Conservation (phyloP, 1,140 invertebrate species). For the Drosophila nebulosa region DNA sequence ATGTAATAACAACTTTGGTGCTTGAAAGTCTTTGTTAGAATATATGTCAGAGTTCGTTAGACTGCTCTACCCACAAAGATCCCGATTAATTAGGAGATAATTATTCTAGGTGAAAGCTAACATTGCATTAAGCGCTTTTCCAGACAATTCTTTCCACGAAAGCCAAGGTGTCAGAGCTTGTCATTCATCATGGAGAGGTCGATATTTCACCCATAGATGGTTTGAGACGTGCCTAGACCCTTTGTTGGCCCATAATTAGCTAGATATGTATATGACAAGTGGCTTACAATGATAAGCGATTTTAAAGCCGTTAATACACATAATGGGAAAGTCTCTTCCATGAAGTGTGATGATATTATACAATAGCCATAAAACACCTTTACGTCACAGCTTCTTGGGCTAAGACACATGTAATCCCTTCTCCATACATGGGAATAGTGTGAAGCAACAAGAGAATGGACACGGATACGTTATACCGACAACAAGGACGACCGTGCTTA, state of each 20-base stretch:
- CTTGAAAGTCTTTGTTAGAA: too few species aligned
- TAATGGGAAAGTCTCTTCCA: not conserved
- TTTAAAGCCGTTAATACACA: not conserved
- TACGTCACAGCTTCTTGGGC: conserved; percentile 15
- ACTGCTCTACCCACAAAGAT: too few species aligned
- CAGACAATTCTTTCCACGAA: too few species aligned
- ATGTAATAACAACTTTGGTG: too few species aligned
- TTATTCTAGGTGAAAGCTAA: too few species aligned
- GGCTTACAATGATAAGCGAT: not conserved
- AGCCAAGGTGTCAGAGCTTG: too few species aligned
- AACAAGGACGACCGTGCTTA: conserved; percentile 28
- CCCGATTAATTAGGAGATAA: too few species aligned
- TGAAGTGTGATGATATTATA: not conserved
- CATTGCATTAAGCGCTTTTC: too few species aligned
- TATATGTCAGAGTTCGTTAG: too few species aligned
- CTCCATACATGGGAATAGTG: conserved; percentile 24
- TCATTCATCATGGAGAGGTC: too few species aligned
- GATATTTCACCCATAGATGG: too few species aligned
- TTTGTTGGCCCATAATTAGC: not conserved
- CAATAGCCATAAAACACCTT: conserved; percentile 1
- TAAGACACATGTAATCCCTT: conserved; percentile 42
- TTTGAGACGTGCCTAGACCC: too few species aligned
- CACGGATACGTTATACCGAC: not conserved
- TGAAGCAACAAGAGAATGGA: conserved; percentile 31
- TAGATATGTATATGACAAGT: not conserved